Evolutionary conservation across 2,113 vertebrate species (phyloP), one percentile per base, ranked within the genome.

Genomic region (Toxostoma redivivum): DNA sequence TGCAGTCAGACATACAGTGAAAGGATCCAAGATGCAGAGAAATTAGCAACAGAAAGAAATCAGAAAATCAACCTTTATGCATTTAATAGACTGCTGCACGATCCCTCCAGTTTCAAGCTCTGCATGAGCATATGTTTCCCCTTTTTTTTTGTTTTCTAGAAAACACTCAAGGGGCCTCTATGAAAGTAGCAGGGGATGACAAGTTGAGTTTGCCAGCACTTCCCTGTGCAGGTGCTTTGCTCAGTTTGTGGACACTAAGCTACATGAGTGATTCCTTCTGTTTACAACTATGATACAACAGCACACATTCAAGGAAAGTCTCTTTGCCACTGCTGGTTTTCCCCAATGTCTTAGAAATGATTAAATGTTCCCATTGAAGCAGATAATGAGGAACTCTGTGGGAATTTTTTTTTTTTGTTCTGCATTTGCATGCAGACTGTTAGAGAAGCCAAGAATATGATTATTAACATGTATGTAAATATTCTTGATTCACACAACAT

Each of bases 281-380:
- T 89, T 95, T 91, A 94, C 82, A 95, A 27, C 76, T 66, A 66
- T 15, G 35, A 10, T 57, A 83, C 40, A 86, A 86, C 44, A 92
- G 28, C 65, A 90, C 10, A 86, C 92, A 95, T 62, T 95, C 88
- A 91, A 62, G 64, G 60, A 94, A 92, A 50, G 44, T 81, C 82
- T 81, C 60, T 80, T 40, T 78, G 71, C 51, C 78, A 72, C 85
- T 73, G 71, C 27, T 78, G 79, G 6, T 88, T 96, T 96, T 85
- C 91, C 85, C 86, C 44, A 56, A 60, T 57, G 95, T 69, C 82
- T 86, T 71, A 81, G 74, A 90, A 95, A 93, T 95, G 58, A 91
- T 95, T 97, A 92, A 95, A 95, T 93, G 77, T 77, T 95, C 86
- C 85, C 87, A 88, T 12, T 95, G 94, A 95, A 95, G 93, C 91